phyloP scores from a whole-genome alignment of 2,797 vertebrate species.

The Psittacula derbiana region DNA sequence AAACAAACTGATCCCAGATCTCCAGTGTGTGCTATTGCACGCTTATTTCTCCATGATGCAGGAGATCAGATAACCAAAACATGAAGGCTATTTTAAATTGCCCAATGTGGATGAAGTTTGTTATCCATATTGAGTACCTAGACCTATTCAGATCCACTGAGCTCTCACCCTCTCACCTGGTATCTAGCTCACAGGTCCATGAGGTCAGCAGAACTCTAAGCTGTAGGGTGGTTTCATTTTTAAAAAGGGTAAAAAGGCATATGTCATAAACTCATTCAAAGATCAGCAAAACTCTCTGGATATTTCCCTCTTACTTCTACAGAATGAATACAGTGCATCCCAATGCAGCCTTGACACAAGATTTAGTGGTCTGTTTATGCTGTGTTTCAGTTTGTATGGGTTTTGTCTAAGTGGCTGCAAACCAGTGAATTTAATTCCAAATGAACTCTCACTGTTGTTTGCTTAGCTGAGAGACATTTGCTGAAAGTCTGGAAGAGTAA shows the following conservation, averaged over 20 bases:
- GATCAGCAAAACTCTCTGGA: neutral
- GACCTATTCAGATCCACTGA: neutral
- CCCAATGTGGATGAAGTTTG: neutral
- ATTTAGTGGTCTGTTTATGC: neutral
- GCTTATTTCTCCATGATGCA: neutral
- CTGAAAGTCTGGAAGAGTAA: neutral
- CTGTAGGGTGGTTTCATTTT: neutral
- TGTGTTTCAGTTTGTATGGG: neutral
- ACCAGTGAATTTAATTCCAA: neutral
- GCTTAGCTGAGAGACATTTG: neutral
- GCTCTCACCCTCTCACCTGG: neutral
- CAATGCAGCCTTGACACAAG: neutral
- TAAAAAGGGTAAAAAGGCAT: fast-evolving
- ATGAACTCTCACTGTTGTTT: neutral
- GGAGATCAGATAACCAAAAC: neutral
- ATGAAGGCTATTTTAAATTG: neutral
- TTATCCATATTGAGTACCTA: neutral
- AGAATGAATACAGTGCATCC: neutral
- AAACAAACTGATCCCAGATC: neutral
- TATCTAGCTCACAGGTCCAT: neutral
- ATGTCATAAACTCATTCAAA: neutral
- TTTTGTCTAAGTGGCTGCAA: neutral
- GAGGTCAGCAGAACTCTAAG: neutral
- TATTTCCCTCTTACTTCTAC: neutral
- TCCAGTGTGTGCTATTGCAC: neutral